A percentile compares a stretch with the other conserved stretches of the same genome.
These are phyloP conservation scores for Myotis pilosus DNA, from an alignment of 2,797 vertebrate genomes.

Conservation along the genomic window DNA sequence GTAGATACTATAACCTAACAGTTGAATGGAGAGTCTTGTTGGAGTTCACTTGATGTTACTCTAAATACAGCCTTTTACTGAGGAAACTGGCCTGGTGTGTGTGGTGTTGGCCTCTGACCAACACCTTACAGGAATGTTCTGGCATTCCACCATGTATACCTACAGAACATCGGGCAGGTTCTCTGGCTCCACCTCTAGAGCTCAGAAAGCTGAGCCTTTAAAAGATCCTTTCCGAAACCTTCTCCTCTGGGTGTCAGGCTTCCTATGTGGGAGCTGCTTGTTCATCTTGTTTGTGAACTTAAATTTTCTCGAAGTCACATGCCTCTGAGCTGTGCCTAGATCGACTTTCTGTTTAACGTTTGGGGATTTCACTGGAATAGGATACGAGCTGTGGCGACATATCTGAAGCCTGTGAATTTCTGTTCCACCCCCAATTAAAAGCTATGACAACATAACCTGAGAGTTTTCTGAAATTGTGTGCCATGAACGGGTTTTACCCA, in stretches of 20 bases:
- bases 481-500: background rate
- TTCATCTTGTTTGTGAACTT: constrained; percentile 63
- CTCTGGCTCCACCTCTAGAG: background rate
- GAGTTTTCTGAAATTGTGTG: background rate
- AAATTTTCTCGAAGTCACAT: constrained; percentile 65
- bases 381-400: constrained; percentile 43
- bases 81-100: constrained; percentile 50
- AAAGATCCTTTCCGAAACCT: constrained; percentile 47
- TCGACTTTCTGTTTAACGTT: constrained; percentile 54
- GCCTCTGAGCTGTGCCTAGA: constrained; percentile 45
- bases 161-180: constrained; percentile 26
- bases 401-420: constrained; percentile 45
- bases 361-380: constrained; percentile 54
- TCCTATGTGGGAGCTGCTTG: background rate
- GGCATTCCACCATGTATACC: constrained; percentile 48
- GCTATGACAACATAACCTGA: background rate
- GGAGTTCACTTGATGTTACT: constrained; percentile 41
- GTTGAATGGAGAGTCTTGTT: constrained; percentile 21
- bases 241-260: background rate
- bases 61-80: constrained; percentile 37
- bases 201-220: constrained; percentile 41
- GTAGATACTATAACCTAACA: constrained; percentile 17
- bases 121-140: constrained; percentile 68
- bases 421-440: constrained; percentile 50
- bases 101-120: constrained; percentile 55